Evolutionary conservation across 2,888 invertebrate species (phyloP).

Genomic region (Lamellibrachia satsuma): DNA sequence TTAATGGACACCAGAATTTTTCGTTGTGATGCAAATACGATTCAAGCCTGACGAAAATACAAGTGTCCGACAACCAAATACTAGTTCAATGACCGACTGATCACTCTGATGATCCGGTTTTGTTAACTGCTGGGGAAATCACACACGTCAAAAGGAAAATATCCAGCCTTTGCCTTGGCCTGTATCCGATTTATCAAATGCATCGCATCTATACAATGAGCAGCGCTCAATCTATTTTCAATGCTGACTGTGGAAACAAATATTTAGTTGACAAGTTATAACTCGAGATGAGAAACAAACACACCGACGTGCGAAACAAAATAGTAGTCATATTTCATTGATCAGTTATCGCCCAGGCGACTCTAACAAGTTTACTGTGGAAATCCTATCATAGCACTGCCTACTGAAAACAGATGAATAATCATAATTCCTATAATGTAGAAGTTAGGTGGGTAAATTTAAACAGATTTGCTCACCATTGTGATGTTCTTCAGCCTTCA

Average conservation of each 20-base stretch:
- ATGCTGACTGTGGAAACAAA: background rate
- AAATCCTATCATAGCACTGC: background rate
- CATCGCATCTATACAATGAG: background rate
- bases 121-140: background rate
- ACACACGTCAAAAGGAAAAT: background rate
- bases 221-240: background rate
- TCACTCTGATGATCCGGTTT: background rate
- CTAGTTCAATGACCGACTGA: background rate
- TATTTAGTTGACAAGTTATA: slow-evolving; percentile 5
- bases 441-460: background rate
- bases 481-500: background rate
- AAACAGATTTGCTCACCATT: slow-evolving; percentile 3
- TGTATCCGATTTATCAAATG: background rate
- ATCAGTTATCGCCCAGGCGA: background rate
- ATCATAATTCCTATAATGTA: background rate
- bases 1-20: background rate
- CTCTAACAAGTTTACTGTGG: background rate
- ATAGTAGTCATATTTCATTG: slow-evolving; percentile 12
- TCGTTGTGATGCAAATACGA: background rate
- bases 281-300: slow-evolving; percentile 17
- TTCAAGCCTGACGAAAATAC: background rate
- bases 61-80: background rate
- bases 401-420: background rate
- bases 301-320: slow-evolving; percentile 3
- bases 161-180: background rate